Conservation (phyloP, 2,113 vertebrate species). For the Tringa solitaria region DNA sequence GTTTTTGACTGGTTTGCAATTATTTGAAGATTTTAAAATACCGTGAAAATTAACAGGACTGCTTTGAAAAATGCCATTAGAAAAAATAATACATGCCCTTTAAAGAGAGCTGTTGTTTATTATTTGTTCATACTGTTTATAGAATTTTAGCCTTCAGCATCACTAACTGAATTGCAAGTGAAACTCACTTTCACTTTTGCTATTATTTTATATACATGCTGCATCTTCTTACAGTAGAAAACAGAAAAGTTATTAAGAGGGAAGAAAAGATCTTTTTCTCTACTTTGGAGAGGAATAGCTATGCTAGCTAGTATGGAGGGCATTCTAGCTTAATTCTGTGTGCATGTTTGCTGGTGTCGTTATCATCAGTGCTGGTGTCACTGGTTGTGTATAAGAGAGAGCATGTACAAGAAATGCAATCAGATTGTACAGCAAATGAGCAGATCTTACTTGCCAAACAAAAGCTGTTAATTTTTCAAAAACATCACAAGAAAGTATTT, state of each 20-base stretch:
- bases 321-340: neutral
- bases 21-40: conserved; percentile 54
- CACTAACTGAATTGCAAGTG: conserved; percentile 28
- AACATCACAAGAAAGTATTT: neutral
- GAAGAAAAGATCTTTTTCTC: neutral
- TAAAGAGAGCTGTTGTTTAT: conserved; percentile 34
- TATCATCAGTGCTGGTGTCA: neutral
- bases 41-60: conserved; percentile 38
- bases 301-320: neutral
- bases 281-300: neutral
- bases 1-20: conserved; percentile 25
- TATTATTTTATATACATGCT: neutral
- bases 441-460: neutral
- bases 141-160: conserved; percentile 57
- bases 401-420: neutral
- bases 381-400: neutral
- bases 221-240: conserved; percentile 32
- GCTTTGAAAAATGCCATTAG: conserved; percentile 10
- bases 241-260: neutral
- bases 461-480: conserved; percentile 9
- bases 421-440: neutral
- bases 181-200: conserved; percentile 19
- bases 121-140: conserved; percentile 23
- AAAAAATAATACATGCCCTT: neutral
- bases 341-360: neutral